A percentile compares a stretch with the other conserved stretches of the same genome.
Evolutionary conservation across 2,888 invertebrate species (phyloP).

Genomic region (Dynastes maya): DNA sequence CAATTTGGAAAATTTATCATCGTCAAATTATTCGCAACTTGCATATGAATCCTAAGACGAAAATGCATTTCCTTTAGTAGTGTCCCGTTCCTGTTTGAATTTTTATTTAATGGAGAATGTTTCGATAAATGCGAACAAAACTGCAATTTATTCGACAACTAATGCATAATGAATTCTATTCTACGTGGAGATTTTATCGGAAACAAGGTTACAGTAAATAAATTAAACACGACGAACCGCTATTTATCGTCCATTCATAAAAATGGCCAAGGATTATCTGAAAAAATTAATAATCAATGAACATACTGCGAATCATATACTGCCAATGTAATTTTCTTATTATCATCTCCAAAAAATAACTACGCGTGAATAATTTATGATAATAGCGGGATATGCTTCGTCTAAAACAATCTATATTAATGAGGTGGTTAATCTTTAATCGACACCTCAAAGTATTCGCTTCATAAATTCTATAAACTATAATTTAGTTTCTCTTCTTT

Average conservation of each 20-base stretch:
- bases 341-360: constrained; percentile 21
- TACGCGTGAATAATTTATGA: constrained; percentile 9
- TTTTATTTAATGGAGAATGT: too few species aligned
- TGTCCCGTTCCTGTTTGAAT: too few species aligned
- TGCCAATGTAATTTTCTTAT: constrained; percentile 13
- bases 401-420: constrained; percentile 36
- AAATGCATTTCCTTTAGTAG: too few species aligned
- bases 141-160: too few species aligned
- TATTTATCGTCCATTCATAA: neutral
- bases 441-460: constrained; percentile 26
- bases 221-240: neutral
- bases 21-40: too few species aligned
- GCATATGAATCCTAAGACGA: too few species aligned
- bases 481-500: constrained; percentile 4
- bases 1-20: too few species aligned
- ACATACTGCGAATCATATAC: neutral
- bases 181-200: too few species aligned
- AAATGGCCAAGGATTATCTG: neutral
- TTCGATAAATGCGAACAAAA: too few species aligned
- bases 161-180: too few species aligned
- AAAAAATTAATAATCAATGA: neutral
- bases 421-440: constrained; percentile 35
- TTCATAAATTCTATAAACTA: constrained; percentile 25
- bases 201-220: neutral
- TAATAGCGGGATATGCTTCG: constrained; percentile 8